Conservation (phyloP, 2,888 invertebrate species). For the Pristionchus fissidentatus region DNA sequence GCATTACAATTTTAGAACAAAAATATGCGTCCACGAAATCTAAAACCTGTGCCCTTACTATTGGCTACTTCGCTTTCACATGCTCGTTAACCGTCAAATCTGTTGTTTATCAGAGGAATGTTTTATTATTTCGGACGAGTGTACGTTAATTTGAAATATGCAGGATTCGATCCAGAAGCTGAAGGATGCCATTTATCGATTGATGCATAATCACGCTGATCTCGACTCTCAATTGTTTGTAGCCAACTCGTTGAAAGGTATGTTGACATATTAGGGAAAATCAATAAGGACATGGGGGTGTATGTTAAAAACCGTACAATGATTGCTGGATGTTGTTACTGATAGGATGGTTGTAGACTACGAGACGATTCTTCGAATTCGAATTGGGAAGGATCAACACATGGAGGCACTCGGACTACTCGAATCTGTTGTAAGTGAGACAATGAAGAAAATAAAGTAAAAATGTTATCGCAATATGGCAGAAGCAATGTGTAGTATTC, state of each 20-base stretch:
- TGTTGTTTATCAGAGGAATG: no score
- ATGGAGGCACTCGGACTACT: constrained; percentile 85
- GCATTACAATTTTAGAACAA: no score
- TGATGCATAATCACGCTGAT: constrained; percentile 95
- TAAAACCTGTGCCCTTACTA: no score
- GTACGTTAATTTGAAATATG: constrained; percentile 20
- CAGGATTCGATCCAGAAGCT: constrained; percentile 87
- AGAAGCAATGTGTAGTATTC: not conserved
- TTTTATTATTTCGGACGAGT: no score
- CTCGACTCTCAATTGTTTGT: constrained; percentile 90
- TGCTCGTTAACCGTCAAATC: not conserved
- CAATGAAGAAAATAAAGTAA: no score
- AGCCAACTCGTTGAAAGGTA: constrained; percentile 86
- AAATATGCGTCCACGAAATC: no score
- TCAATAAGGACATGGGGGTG: not conserved
- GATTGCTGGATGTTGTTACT: no score
- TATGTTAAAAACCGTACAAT: not conserved
- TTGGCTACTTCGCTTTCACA: not conserved
- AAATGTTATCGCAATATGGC: no score
- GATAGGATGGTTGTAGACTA: constrained; percentile 82
- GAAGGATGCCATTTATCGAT: constrained; percentile 87
- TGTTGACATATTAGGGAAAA: not conserved
- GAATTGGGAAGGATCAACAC: constrained; percentile 84
- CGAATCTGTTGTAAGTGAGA: not conserved
- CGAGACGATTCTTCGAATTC: constrained; percentile 90